A percentile compares a stretch with the other conserved stretches of the same genome.
Conservation (phyloP, 2,888 invertebrate species). For the Diploptera punctata region DNA sequence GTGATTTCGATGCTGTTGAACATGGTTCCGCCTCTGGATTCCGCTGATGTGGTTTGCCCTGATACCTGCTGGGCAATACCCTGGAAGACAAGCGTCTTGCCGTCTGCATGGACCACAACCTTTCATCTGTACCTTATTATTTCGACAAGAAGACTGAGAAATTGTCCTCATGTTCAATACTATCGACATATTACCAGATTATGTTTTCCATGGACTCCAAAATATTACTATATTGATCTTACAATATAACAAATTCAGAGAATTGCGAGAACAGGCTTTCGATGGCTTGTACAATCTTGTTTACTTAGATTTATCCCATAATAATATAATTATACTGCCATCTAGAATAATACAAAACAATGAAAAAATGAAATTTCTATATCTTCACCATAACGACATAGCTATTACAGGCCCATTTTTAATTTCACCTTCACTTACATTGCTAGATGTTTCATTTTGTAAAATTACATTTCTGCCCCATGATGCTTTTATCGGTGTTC, state of each 20-base stretch:
- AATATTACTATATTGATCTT: background rate
- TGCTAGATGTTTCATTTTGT: constrained; percentile 5
- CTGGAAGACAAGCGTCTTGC: background rate
- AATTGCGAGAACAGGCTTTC: background rate
- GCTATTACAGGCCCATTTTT: constrained; percentile 8
- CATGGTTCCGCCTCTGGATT: background rate
- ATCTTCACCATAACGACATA: background rate
- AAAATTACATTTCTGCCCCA: constrained; percentile 10
- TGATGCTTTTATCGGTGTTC: constrained; percentile 1
- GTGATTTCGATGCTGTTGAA: background rate
- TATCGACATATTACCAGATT: background rate
- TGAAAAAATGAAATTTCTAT: background rate
- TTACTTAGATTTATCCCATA: constrained; percentile 2
- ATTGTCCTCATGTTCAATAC: constrained; percentile 1
- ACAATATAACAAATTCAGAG: background rate
- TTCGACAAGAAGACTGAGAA: constrained; percentile 8
- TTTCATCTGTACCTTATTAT: background rate
- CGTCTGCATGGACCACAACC: background rate
- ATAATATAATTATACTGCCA: background rate
- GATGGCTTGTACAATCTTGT: background rate
- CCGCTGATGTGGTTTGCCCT: background rate
- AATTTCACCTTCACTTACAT: background rate
- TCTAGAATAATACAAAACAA: constrained; percentile 4
- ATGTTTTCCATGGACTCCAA: constrained; percentile 1
- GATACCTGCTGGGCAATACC: background rate